phyloP scores from a whole-genome alignment of 2,797 vertebrate species.

The Clarias platycephalus region DNA sequence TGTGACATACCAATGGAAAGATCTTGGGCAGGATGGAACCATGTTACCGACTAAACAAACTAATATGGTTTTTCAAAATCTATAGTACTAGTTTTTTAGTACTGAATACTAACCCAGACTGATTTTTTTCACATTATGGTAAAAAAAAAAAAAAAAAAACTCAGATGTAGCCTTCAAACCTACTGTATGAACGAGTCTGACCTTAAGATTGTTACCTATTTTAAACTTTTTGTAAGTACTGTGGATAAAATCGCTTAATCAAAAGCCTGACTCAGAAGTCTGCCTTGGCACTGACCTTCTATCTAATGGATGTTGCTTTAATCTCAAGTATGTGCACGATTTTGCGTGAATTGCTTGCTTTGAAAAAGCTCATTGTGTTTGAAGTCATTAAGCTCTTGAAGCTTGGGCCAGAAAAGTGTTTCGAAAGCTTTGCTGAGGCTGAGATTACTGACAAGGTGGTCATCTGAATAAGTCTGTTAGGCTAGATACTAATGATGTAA shows the following conservation, averaged over 20 bases:
- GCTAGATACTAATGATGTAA: too few species aligned
- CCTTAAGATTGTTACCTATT: background rate
- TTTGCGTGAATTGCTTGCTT: background rate
- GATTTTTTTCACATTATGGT: background rate
- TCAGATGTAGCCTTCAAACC: background rate
- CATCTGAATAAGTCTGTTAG: background rate
- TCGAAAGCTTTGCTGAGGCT: background rate
- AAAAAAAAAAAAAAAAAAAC: background rate
- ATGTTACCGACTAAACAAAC: background rate
- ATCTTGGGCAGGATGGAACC: too few species aligned
- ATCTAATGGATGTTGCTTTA: background rate
- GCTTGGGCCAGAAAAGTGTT: conserved; percentile 14
- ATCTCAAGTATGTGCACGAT: background rate
- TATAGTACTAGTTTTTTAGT: background rate
- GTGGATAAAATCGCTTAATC: background rate
- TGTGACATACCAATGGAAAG: background rate
- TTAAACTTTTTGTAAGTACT: background rate
- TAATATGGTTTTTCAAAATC: background rate
- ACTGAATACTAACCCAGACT: background rate
- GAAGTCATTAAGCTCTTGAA: background rate
- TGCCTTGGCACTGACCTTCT: background rate
- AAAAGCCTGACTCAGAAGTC: background rate
- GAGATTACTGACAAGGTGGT: background rate
- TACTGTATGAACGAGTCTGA: background rate
- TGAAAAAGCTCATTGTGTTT: background rate